Evolutionary conservation across 2,113 vertebrate genomes (phyloP).

Genomic region (Chloropsis cyanopogon): DNA sequence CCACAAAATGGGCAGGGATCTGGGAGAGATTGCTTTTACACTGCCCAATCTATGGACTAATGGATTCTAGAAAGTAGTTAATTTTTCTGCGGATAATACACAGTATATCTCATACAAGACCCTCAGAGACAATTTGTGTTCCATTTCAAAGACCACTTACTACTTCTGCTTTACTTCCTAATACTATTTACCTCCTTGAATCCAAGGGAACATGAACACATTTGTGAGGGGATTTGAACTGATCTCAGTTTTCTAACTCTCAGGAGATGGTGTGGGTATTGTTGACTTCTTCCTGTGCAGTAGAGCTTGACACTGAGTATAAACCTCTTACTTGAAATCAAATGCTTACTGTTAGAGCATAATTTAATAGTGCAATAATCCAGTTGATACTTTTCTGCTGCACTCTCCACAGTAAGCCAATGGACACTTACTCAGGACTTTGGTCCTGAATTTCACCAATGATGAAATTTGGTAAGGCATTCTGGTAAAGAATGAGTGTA

Average conservation of each 20-base stretch:
- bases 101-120: neutral
- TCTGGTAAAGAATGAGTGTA: neutral
- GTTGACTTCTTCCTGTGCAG: neutral
- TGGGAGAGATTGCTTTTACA: neutral
- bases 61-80: neutral
- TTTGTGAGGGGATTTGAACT: neutral
- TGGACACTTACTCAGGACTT: neutral
- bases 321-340: neutral
- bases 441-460: neutral
- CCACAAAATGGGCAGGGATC: neutral
- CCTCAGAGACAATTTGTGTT: neutral
- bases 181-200: neutral
- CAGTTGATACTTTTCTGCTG: neutral
- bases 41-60: neutral
- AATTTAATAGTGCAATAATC: neutral
- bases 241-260: neutral
- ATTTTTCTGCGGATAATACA: neutral
- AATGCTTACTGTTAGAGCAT: neutral
- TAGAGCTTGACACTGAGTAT: neutral
- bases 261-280: neutral
- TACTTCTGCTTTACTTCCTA: neutral
- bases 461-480: neutral
- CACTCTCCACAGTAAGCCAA: neutral
- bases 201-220: rapidly evolving
- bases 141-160: neutral